Evolutionary conservation across 2,888 invertebrate species (phyloP).

Genomic region (Chirona hameri): DNA sequence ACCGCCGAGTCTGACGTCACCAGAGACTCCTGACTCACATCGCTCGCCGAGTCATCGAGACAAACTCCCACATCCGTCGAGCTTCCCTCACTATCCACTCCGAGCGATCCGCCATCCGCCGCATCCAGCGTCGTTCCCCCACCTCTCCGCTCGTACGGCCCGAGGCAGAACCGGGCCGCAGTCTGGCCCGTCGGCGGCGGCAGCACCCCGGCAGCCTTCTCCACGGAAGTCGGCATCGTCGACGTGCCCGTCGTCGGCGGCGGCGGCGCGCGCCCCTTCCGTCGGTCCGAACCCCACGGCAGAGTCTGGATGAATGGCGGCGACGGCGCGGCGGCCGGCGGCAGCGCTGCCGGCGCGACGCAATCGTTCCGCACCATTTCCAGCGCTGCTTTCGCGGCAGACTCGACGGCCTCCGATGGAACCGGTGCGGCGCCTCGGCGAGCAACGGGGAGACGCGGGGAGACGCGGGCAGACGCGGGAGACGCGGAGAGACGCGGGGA

Average conservation of each 20-base stretch:
- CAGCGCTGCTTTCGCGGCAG: not conserved
- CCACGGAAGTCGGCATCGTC: not conserved
- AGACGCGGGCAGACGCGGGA: no score
- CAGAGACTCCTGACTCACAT: not conserved
- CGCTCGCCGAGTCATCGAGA: not conserved
- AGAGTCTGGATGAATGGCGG: not conserved
- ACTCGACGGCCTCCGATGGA: no score
- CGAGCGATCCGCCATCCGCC: not conserved
- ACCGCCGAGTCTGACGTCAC: not conserved
- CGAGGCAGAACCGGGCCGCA: not conserved
- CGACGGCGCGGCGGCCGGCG: not conserved
- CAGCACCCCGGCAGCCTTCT: not conserved
- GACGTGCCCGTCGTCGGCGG: not conserved
- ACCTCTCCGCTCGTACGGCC: not conserved
- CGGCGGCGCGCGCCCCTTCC: not conserved
- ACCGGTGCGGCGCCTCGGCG: no score
- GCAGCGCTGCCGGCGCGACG: not conserved
- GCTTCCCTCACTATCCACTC: not conserved
- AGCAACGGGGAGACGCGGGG: no score
- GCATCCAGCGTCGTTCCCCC: not conserved
- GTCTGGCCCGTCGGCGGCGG: not conserved
- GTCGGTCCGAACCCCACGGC: not conserved
- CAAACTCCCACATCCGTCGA: not conserved
- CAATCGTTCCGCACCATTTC: not conserved
- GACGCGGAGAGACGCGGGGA: no score